phyloP scores from a whole-genome alignment of 1,140 invertebrate species.

The Euborellia annulipes region DNA sequence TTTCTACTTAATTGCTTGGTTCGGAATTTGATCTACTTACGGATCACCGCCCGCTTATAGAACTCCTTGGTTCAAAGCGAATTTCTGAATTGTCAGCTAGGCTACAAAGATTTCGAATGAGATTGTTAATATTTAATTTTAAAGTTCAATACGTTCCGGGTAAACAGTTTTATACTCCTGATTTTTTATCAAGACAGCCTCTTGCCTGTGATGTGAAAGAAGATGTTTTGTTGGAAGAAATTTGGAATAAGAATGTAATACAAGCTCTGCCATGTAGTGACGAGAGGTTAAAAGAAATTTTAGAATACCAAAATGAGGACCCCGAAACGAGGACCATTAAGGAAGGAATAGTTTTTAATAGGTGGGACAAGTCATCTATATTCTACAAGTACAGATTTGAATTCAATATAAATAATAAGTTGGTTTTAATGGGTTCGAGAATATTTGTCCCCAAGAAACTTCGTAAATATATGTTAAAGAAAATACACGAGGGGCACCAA shows the following conservation, averaged over 20 bases:
- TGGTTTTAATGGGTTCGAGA: background rate
- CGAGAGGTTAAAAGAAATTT: background rate
- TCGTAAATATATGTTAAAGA: background rate
- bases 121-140: background rate
- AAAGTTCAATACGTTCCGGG: background rate
- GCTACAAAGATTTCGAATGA: background rate
- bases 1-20: background rate
- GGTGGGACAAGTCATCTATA: background rate
- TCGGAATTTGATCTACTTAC: background rate
- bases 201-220: background rate
- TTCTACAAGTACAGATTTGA: background rate
- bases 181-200: background rate
- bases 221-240: background rate
- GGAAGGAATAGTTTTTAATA: background rate
- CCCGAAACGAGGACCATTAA: background rate
- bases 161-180: background rate
- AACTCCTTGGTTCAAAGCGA: background rate
- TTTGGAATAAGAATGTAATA: background rate
- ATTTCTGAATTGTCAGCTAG: constrained; percentile 1
- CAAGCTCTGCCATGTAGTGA: background rate
- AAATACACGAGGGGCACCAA: constrained; percentile 1
- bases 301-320: background rate
- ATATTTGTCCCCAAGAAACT: background rate
- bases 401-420: background rate
- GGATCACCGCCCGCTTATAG: background rate